These are phyloP conservation scores for Rhinichthys osculus DNA, from an alignment of 2,797 vertebrate genomes.

Conservation along the genomic window DNA sequence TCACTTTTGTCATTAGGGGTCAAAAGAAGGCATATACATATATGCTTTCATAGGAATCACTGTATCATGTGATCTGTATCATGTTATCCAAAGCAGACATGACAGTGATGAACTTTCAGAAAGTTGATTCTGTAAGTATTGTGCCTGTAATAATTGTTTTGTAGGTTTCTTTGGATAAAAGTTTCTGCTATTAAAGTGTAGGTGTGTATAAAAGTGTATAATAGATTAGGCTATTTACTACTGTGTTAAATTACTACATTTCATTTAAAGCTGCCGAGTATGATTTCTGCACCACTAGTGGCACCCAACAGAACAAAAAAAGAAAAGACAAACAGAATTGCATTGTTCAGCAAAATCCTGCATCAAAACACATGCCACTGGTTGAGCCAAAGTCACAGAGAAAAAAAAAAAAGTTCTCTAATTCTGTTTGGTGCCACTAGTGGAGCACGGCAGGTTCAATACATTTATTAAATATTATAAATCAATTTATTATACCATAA, in stretches of 20 bases:
- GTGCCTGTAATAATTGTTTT: neutral
- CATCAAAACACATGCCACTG: neutral
- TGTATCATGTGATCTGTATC: neutral
- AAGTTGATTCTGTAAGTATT: neutral
- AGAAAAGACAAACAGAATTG: neutral
- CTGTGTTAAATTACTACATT: neutral
- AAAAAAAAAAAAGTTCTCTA: neutral
- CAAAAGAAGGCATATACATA: neutral
- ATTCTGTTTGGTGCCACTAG: too few relatives aligned
- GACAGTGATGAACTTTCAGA: neutral
- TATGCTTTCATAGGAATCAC: neutral
- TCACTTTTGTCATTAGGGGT: neutral
- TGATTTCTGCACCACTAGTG: neutral
- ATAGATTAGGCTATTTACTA: neutral
- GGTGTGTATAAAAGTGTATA: neutral
- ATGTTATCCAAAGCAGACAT: neutral
- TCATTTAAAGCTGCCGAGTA: neutral
- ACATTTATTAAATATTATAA: neutral
- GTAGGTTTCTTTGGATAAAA: neutral
- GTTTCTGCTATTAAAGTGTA: neutral
- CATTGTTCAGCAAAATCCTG: neutral
- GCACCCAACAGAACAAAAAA: neutral
- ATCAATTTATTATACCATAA: neutral
- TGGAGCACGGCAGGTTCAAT: neutral
- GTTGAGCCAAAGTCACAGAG: neutral